These are phyloP conservation scores for Thalpophila matura DNA, from an alignment of 2,888 invertebrate genomes.

Conservation along the genomic window DNA sequence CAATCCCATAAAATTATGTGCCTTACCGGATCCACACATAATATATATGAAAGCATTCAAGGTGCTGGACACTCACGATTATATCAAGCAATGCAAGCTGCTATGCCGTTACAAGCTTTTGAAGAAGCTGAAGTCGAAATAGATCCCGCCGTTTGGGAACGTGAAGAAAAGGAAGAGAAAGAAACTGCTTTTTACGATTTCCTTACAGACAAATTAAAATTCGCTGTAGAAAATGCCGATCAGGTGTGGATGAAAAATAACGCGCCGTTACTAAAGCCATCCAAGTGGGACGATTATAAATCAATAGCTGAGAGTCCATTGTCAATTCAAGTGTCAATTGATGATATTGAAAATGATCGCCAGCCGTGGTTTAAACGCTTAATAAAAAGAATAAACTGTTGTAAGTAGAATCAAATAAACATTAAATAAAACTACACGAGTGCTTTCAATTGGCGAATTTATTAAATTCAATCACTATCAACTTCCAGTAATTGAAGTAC, in stretches of 20 bases:
- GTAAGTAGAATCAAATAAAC: conserved; percentile 69
- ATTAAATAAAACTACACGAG: conserved; percentile 75
- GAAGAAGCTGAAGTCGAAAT: conserved; percentile 69
- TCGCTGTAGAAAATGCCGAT: conserved; percentile 27
- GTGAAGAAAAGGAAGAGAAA: conserved; percentile 55
- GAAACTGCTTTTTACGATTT: conserved; percentile 56
- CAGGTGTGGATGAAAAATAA: conserved; percentile 68
- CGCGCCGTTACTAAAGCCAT: conserved; percentile 71
- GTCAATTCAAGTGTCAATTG: conserved; percentile 73
- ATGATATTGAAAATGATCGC: conserved; percentile 63
- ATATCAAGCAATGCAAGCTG: too few relatives aligned
- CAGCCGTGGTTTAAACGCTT: conserved; percentile 75
- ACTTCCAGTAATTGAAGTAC: conserved; percentile 89
- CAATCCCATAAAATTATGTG: conserved; percentile 46
- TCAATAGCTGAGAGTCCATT: conserved; percentile 69
- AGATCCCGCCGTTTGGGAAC: conserved; percentile 70
- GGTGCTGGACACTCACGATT: neutral
- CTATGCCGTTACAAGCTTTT: too few relatives aligned
- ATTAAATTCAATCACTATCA: conserved; percentile 89
- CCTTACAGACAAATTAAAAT: conserved; percentile 33
- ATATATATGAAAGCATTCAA: neutral
- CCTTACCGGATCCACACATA: neutral
- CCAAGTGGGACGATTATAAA: conserved; percentile 72
- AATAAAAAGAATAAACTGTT: conserved; percentile 75
- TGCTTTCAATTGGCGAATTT: conserved; percentile 86